Evolutionary conservation across 2,113 vertebrate genomes (phyloP).

Genomic region (Hemiprocne comata): DNA sequence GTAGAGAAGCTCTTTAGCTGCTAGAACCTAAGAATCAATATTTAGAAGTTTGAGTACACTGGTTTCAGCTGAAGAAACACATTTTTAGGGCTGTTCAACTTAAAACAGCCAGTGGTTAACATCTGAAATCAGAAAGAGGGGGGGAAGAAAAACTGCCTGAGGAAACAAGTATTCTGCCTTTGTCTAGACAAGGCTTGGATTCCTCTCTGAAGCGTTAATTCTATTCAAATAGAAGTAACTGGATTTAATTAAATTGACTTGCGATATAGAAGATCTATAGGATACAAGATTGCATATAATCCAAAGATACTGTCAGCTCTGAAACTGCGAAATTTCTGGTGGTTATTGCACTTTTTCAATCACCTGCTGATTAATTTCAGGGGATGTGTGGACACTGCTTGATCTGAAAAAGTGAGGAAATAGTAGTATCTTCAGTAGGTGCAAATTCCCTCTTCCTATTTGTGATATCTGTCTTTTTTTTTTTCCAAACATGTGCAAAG

Average conservation of each 20-base stretch:
- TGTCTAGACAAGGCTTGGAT: background rate
- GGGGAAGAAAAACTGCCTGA: background rate
- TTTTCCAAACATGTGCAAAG: background rate
- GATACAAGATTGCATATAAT: background rate
- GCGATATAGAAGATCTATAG: background rate
- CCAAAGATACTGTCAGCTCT: background rate
- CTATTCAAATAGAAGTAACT: background rate
- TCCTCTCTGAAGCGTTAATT: background rate
- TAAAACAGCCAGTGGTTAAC: background rate
- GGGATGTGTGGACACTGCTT: background rate
- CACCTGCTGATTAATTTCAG: background rate
- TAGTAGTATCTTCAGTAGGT: background rate
- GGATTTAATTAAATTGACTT: background rate
- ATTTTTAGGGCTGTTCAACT: background rate
- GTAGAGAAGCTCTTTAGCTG: background rate
- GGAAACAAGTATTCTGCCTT: background rate
- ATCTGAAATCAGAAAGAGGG: accelerated
- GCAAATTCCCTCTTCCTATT: background rate
- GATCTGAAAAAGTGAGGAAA: background rate
- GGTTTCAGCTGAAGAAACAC: background rate
- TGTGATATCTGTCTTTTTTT: background rate
- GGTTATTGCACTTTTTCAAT: background rate
- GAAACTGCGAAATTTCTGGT: background rate
- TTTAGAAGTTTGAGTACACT: background rate
- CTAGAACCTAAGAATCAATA: background rate